Evolutionary conservation across 2,888 invertebrate species (phyloP).

Genomic region (Pecten maximus): DNA sequence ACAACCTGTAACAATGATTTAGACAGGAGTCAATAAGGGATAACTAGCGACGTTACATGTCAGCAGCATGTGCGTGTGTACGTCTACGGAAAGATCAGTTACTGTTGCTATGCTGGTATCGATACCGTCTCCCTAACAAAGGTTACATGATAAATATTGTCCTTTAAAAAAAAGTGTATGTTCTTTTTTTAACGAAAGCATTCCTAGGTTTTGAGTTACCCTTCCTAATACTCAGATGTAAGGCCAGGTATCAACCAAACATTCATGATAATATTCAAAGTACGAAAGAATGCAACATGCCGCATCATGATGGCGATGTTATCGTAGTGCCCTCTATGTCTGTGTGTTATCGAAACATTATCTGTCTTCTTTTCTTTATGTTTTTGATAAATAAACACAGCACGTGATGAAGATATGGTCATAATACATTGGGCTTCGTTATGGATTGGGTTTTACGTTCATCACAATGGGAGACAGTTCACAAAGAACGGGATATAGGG

Average conservation of each 20-base stretch:
- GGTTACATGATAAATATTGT: background rate
- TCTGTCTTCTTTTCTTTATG: constrained; percentile 7
- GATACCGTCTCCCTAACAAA: background rate
- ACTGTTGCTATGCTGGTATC: background rate
- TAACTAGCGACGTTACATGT: background rate
- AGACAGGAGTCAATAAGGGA: background rate
- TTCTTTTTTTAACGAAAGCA: background rate
- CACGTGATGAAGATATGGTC: background rate
- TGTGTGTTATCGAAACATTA: background rate
- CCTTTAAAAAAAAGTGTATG: background rate
- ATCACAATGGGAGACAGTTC: background rate
- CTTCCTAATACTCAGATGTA: background rate
- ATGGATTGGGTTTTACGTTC: background rate
- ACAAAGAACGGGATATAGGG: constrained; percentile 18
- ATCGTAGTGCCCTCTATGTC: background rate
- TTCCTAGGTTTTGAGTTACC: background rate
- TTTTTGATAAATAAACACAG: constrained; percentile 33
- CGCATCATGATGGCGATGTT: background rate
- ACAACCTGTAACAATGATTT: background rate
- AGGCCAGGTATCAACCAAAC: background rate
- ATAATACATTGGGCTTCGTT: background rate
- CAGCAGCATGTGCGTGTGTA: background rate
- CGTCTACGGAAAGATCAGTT: background rate
- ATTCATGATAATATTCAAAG: background rate
- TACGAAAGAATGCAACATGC: background rate